A percentile compares a stretch with the other conserved stretches of the same genome.
Conservation (phyloP, 2,113 vertebrate genomes). For the Peromyscus californicus region DNA sequence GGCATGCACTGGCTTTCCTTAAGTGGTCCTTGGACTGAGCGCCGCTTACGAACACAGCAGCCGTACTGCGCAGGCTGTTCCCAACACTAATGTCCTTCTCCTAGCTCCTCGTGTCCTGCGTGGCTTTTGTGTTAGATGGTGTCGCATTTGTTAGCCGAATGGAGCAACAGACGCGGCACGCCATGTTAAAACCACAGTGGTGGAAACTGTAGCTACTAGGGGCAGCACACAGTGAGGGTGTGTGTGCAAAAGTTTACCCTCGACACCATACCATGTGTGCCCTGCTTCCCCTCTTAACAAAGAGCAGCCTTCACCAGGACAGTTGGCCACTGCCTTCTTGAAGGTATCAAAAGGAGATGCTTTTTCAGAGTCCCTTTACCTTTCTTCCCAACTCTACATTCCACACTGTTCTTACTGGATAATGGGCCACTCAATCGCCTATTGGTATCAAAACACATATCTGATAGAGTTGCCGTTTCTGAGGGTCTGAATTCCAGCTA, state of each 20-base stretch:
- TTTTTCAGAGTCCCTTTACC: background rate
- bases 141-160: constrained; percentile 34
- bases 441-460: background rate
- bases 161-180: constrained; percentile 25
- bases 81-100: constrained; percentile 41
- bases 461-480: background rate
- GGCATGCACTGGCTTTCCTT: background rate
- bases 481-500: background rate
- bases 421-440: background rate
- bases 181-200: constrained; percentile 15
- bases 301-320: background rate
- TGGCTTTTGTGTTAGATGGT: constrained; percentile 33
- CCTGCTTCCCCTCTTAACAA: background rate
- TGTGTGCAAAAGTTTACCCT: background rate
- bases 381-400: background rate
- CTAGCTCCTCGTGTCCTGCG: constrained; percentile 12
- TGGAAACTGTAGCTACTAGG: background rate
- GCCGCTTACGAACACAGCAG: constrained; percentile 3
- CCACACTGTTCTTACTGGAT: background rate
- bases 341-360: background rate
- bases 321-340: background rate
- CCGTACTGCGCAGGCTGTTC: constrained; percentile 24
- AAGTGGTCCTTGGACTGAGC: constrained; percentile 15
- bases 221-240: background rate
- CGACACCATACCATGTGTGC: background rate